These are phyloP conservation scores for Hecatera dysodea DNA, from an alignment of 2,888 invertebrate species.

Conservation along the genomic window DNA sequence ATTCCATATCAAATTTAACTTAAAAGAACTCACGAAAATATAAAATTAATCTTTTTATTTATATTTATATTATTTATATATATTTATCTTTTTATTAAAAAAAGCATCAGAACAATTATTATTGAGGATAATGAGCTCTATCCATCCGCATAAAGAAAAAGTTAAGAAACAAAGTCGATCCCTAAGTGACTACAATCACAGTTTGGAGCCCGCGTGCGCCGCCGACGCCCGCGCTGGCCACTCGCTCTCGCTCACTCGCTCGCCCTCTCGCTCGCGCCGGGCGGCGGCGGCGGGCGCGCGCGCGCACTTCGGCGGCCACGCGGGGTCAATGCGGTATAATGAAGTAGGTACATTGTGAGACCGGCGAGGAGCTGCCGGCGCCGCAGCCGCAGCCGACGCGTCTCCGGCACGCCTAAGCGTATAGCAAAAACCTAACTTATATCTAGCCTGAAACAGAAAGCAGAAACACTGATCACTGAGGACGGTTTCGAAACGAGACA, in stretches of 20 bases:
- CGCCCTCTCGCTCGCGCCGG: slow-evolving; percentile 34
- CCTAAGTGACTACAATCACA: too few relatives aligned
- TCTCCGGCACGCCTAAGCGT: slow-evolving; percentile 71
- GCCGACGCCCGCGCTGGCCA: slow-evolving; percentile 45
- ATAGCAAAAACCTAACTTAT: slow-evolving; percentile 87
- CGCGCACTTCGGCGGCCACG: slow-evolving; percentile 57
- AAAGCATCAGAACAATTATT: too few relatives aligned
- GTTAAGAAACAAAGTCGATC: too few relatives aligned
- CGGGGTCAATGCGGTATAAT: slow-evolving; percentile 75
- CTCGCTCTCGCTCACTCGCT: slow-evolving; percentile 45
- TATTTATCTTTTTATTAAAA: too few relatives aligned
- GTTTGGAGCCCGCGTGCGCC: too few relatives aligned
- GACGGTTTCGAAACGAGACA: slow-evolving; percentile 77
- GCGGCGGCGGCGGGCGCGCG: slow-evolving; percentile 46
- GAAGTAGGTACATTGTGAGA: slow-evolving; percentile 83
- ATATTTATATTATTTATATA: too few relatives aligned
- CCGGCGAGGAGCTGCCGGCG: slow-evolving; percentile 74
- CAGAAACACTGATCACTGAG: slow-evolving; percentile 89
- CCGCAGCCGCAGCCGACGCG: slow-evolving; percentile 71
- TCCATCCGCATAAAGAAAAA: too few relatives aligned
- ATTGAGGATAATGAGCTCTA: too few relatives aligned
- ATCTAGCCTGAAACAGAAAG: slow-evolving; percentile 90
- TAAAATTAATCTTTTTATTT: too few relatives aligned
- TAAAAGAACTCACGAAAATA: too few relatives aligned
- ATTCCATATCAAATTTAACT: too few relatives aligned